Evolutionary conservation across 2,113 vertebrate species (phyloP).

Genomic region (Trematocara nigrifrons): DNA sequence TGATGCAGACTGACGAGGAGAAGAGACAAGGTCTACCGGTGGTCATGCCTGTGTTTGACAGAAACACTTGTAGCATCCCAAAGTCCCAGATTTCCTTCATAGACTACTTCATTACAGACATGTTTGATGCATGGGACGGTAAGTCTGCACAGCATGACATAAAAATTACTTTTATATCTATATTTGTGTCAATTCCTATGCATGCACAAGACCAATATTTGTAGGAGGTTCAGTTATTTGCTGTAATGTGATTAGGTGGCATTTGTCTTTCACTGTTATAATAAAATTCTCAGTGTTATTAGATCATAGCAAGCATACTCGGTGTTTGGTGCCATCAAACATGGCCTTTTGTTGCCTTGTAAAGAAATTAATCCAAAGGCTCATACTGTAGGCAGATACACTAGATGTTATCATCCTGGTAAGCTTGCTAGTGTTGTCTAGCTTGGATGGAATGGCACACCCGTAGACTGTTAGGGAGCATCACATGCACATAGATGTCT

Average conservation of each 20-base stretch:
- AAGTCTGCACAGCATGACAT: conserved; percentile 46
- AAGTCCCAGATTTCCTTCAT: conserved; percentile 98
- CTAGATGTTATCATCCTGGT: background rate
- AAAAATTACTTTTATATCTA: background rate
- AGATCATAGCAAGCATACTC: background rate
- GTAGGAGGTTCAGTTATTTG: background rate
- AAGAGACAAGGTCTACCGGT: conserved; percentile 88
- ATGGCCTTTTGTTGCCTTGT: background rate
- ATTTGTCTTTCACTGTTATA: background rate
- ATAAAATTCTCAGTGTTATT: background rate
- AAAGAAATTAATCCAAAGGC: background rate
- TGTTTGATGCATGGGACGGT: conserved; percentile 99
- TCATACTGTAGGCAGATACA: background rate
- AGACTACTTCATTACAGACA: conserved; percentile 97
- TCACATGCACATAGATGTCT: background rate
- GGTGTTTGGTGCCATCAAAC: background rate
- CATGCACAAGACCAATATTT: background rate
- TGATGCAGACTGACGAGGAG: conserved; percentile 91
- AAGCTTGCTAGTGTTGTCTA: background rate
- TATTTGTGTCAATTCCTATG: background rate
- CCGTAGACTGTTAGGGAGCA: background rate
- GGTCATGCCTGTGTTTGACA: conserved; percentile 97
- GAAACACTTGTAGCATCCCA: conserved; percentile 96
- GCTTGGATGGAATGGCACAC: background rate
- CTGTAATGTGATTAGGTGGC: background rate